Percentiles rank a stretch among this genome's conserved stretches.
phyloP scores from a whole-genome alignment of 23 tunicate species.

The Halocynthia aurantium region DNA sequence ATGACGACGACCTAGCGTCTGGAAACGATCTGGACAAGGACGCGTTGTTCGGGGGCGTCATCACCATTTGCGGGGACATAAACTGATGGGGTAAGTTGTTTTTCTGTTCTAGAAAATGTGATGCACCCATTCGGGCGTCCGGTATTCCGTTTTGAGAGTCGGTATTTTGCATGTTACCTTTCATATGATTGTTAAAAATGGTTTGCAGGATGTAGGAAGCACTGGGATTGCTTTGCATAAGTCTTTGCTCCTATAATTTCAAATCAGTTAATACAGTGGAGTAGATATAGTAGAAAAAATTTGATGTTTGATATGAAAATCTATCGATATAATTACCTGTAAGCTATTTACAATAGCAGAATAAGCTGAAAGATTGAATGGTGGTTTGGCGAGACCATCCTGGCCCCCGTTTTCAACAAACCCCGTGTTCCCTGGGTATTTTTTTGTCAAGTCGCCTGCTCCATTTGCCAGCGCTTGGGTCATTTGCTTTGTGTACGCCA shows the following conservation, averaged over 20 bases:
- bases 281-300: background rate
- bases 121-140: background rate
- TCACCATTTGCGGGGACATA: constrained; percentile 4
- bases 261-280: background rate
- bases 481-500: constrained; percentile 25
- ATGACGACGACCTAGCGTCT: constrained; percentile 3
- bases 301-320: no score
- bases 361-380: constrained; percentile 8
- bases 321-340: constrained; percentile 6
- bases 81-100: background rate
- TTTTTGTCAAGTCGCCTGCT: no score
- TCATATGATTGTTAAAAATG: constrained; percentile 31
- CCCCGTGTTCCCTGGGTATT: no score
- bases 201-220: constrained; percentile 66
- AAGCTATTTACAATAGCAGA: constrained; percentile 16
- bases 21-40: constrained; percentile 3
- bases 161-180: constrained; percentile 5
- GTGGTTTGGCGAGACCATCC: background rate
- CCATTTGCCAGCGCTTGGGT: background rate
- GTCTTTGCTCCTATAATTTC: constrained; percentile 46
- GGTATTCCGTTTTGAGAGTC: background rate
- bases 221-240: constrained; percentile 48
- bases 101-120: constrained; percentile 17
- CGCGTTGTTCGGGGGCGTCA: constrained; percentile 11
- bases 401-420: no score